A percentile compares a stretch with the other conserved stretches of the same genome.
Conservation (phyloP, 2,888 invertebrate genomes). For the Brassicogethes aeneus region DNA sequence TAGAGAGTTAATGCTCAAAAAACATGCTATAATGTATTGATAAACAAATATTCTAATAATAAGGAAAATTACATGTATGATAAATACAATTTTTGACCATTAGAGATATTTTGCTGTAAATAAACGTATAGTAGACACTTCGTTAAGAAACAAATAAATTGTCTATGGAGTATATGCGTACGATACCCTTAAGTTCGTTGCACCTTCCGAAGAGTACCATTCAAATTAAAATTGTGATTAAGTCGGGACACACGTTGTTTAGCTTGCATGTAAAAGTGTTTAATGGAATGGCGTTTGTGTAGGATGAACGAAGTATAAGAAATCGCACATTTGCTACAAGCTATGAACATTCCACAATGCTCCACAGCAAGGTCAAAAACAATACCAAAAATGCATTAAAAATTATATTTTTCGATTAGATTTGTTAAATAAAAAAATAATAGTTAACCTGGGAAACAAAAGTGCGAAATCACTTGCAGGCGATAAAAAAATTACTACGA, state of each 20-base stretch:
- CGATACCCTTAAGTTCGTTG: background rate
- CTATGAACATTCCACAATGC: background rate
- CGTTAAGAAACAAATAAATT: too few species aligned
- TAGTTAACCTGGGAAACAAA: conserved; percentile 1
- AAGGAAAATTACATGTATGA: too few species aligned
- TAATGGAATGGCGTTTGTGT: conserved; percentile 14
- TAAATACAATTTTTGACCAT: too few species aligned
- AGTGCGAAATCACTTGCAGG: conserved; percentile 5
- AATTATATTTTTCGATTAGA: background rate
- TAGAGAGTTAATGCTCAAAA: too few species aligned
- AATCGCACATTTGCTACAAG: conserved; percentile 10
- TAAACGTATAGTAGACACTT: too few species aligned
- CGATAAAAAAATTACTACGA: conserved; percentile 6
- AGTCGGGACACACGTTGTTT: background rate
- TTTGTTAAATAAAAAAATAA: conserved; percentile 1
- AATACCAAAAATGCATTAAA: background rate
- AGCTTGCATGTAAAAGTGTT: conserved; percentile 6
- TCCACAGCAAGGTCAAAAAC: background rate
- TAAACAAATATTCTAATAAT: too few species aligned
- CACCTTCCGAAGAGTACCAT: background rate
- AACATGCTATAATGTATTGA: too few species aligned
- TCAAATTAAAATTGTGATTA: background rate
- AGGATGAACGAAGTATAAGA: conserved; percentile 15
- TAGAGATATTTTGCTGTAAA: too few species aligned
- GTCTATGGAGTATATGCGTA: background rate